Evolutionary conservation across 2,797 vertebrate species (phyloP).

Genomic region (Holocentrus rufus): DNA sequence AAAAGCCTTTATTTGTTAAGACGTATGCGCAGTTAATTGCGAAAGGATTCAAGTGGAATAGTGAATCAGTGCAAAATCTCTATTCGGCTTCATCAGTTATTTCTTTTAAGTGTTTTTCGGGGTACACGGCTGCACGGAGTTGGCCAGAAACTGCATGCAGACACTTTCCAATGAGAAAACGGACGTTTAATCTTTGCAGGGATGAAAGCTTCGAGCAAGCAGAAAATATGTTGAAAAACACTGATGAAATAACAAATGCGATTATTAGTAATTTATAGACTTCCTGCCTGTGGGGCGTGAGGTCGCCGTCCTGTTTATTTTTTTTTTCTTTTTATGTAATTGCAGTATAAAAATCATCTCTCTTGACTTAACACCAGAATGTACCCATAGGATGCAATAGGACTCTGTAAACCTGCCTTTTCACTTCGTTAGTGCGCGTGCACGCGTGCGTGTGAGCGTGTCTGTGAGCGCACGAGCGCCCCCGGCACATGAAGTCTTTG

Average conservation of each 20-base stretch:
- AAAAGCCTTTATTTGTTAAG: neutral
- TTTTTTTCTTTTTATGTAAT: neutral
- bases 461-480: neutral
- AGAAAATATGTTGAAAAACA: conserved; percentile 54
- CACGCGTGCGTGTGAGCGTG: conserved; percentile 12
- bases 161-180: conserved; percentile 38
- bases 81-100: conserved; percentile 22
- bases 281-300: conserved; percentile 24
- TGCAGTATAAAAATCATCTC: conserved; percentile 12
- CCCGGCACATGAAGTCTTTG: conserved; percentile 16
- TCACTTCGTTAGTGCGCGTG: conserved; percentile 27
- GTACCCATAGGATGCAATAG: conserved; percentile 13
- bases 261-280: neutral
- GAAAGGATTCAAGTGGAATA: conserved; percentile 1
- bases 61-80: neutral
- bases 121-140: conserved; percentile 29
- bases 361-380: conserved; percentile 11
- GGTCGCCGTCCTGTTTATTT: conserved; percentile 2
- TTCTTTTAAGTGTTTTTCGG: conserved; percentile 31
- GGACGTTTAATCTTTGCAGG: conserved; percentile 32
- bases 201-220: conserved; percentile 43
- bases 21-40: neutral
- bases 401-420: conserved; percentile 17
- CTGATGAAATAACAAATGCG: conserved; percentile 28
- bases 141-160: conserved; percentile 19